phyloP scores from a whole-genome alignment of 2,888 invertebrate genomes.

The Coelinius sp. region DNA sequence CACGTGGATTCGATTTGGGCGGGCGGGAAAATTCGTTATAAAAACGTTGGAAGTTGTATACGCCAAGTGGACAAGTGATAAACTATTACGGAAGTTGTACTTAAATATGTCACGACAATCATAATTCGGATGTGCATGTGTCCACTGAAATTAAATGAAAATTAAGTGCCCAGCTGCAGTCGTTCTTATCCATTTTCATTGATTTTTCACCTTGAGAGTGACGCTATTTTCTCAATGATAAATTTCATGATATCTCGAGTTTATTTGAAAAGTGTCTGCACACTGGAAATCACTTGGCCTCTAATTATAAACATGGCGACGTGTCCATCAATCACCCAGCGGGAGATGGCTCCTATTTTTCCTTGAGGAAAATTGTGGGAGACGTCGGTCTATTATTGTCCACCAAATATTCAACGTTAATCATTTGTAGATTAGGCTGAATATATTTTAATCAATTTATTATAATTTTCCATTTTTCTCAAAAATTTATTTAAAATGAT shows the following conservation, averaged over 20 bases:
- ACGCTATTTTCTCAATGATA: background rate
- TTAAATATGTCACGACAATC: constrained; percentile 40
- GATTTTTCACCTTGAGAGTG: background rate
- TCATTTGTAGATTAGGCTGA: background rate
- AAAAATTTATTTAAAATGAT: background rate
- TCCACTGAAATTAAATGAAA: background rate
- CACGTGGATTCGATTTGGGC: constrained; percentile 17
- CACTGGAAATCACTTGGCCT: constrained; percentile 50
- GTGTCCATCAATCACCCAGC: constrained; percentile 66
- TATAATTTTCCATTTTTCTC: background rate
- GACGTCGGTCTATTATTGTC: constrained; percentile 36
- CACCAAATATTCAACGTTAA: constrained; percentile 9
- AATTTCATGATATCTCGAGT: background rate
- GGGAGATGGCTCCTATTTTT: constrained; percentile 22
- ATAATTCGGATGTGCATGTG: constrained; percentile 47
- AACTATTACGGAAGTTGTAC: constrained; percentile 6
- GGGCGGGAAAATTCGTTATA: constrained; percentile 20
- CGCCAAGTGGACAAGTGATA: background rate
- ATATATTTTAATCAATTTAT: background rate
- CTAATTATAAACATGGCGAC: constrained; percentile 69
- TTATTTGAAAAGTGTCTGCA: constrained; percentile 31
- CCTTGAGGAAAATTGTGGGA: constrained; percentile 16
- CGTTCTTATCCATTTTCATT: background rate
- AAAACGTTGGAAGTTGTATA: constrained; percentile 12
- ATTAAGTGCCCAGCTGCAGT: constrained; percentile 40